phyloP scores from a whole-genome alignment of 2,888 invertebrate genomes.

The Heliconius erato region DNA sequence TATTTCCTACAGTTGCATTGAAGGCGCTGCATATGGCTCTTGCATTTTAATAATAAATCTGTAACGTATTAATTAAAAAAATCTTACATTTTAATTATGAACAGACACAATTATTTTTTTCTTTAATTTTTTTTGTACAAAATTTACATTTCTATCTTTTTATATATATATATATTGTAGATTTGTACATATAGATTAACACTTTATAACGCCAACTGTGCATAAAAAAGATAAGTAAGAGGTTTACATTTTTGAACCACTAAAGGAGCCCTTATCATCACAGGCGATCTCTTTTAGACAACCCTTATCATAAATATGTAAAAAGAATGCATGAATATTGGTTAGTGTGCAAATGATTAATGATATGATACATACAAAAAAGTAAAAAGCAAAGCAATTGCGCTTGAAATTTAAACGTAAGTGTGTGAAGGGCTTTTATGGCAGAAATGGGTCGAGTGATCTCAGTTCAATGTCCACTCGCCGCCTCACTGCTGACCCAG shows the following conservation, averaged over 20 bases:
- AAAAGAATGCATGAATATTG: neutral
- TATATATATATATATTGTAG: too few relatives aligned
- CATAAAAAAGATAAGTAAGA: neutral
- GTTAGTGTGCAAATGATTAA: neutral
- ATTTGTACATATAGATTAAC: too few relatives aligned
- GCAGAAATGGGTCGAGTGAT: constrained; percentile 34
- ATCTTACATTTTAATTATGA: too few relatives aligned
- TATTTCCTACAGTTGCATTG: too few relatives aligned
- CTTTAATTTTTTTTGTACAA: too few relatives aligned
- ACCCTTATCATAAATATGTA: neutral
- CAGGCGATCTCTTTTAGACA: neutral
- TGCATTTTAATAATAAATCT: too few relatives aligned
- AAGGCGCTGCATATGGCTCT: too few relatives aligned
- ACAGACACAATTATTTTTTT: too few relatives aligned
- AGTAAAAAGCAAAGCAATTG: constrained; percentile 3
- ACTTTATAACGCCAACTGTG: too few relatives aligned
- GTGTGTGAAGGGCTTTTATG: constrained; percentile 23
- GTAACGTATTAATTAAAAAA: too few relatives aligned
- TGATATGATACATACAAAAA: neutral
- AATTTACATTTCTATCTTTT: too few relatives aligned
- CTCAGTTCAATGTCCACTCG: constrained; percentile 37
- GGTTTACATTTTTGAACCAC: neutral
- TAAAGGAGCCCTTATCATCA: neutral
- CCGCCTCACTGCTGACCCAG: constrained; percentile 27
- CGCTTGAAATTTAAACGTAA: constrained; percentile 18